A percentile compares a stretch with the other conserved stretches of the same genome.
These are phyloP conservation scores for Sceloporus undulatus DNA, from an alignment of 2,113 vertebrate species.

Conservation along the genomic window DNA sequence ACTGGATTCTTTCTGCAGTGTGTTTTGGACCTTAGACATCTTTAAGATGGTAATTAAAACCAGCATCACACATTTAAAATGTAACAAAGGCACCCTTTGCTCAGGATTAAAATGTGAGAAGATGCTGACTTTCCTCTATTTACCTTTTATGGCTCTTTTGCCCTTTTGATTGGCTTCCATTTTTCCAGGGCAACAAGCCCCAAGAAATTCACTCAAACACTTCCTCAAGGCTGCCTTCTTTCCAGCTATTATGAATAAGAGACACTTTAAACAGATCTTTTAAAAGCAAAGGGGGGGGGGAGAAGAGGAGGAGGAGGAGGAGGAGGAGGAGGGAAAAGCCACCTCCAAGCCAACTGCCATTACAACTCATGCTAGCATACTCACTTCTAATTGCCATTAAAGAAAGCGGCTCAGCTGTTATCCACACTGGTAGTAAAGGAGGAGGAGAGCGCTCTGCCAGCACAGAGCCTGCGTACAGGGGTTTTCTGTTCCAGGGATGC, in stretches of 20 bases:
- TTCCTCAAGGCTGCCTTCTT: not conserved
- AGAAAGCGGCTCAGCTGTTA: constrained; percentile 22
- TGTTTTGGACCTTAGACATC: too few relatives aligned
- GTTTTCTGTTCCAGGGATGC: constrained; percentile 38
- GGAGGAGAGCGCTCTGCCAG: constrained; percentile 18
- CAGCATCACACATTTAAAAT: not conserved
- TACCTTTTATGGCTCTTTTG: not conserved
- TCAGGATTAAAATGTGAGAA: not conserved
- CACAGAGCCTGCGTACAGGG: constrained; percentile 13
- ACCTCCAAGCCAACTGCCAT: not conserved
- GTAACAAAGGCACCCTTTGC: not conserved
- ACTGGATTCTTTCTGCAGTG: too few relatives aligned
- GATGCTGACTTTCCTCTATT: not conserved
- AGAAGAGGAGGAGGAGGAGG: not conserved
- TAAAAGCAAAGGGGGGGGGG: not conserved
- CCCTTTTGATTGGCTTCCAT: not conserved
- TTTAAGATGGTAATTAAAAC: not conserved
- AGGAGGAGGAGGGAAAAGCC: not conserved
- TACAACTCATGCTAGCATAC: constrained; percentile 18
- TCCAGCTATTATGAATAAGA: constrained; percentile 8
- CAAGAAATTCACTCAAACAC: not conserved
- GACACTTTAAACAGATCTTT: not conserved
- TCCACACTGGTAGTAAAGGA: not conserved
- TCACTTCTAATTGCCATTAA: constrained; percentile 12
- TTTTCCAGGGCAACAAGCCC: not conserved